phyloP scores from a whole-genome alignment of 1,140 invertebrate genomes.

The Myzus persicae region DNA sequence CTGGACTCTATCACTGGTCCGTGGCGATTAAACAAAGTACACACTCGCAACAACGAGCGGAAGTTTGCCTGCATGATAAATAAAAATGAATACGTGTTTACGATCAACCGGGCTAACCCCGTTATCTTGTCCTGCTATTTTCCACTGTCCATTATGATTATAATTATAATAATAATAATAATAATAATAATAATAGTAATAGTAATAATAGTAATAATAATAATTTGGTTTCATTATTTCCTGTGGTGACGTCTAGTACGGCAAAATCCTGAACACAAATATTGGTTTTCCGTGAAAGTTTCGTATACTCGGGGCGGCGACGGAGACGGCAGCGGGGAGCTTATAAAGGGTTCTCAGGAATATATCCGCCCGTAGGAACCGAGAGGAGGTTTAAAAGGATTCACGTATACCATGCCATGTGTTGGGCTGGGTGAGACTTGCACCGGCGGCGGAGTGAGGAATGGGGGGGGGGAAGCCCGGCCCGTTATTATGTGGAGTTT shows the following conservation, averaged over 20 bases:
- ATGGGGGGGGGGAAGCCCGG: background rate
- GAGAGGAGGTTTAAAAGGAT: constrained; percentile 52
- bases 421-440: background rate
- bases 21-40: constrained; percentile 18
- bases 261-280: constrained; percentile 53
- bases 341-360: constrained; percentile 58
- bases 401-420: background rate
- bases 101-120: constrained; percentile 4
- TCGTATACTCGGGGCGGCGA: background rate
- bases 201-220: background rate
- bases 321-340: constrained; percentile 20
- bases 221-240: constrained; percentile 42
- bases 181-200: background rate
- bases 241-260: background rate
- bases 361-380: constrained; percentile 41
- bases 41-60: background rate
- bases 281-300: constrained; percentile 56
- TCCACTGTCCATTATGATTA: constrained; percentile 3
- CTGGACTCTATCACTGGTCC: background rate
- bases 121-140: constrained; percentile 24
- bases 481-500: constrained; percentile 55
- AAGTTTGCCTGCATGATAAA: constrained; percentile 1
- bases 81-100: constrained; percentile 21
- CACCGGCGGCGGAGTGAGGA: background rate
- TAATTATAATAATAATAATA: constrained; percentile 23